Percentiles rank a stretch among this genome's conserved stretches.
phyloP scores from a whole-genome alignment of 2,113 vertebrate species.

The Gadus chalcogrammus region DNA sequence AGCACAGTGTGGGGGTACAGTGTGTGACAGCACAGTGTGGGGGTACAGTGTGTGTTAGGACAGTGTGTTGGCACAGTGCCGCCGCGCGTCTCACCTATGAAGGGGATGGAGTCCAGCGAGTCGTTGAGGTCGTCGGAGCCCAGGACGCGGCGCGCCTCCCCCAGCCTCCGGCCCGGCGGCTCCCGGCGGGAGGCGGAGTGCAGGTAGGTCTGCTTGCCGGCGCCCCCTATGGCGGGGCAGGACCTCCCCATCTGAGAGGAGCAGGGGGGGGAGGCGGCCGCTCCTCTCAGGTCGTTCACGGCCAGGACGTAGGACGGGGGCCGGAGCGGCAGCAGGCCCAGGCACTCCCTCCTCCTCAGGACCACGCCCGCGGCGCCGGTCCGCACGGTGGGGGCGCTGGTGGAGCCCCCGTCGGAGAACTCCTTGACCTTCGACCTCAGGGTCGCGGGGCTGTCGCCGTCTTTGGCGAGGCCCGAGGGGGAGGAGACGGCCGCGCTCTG shows the following conservation, averaged over 20 bases:
- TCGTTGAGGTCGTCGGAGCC: conserved; percentile 80
- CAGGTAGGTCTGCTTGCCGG: neutral
- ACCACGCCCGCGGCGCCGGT: conserved; percentile 72
- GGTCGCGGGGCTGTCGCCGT: conserved; percentile 56
- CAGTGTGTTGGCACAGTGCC: too few relatives aligned
- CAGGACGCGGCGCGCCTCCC: conserved; percentile 79
- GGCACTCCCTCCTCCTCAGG: conserved; percentile 77
- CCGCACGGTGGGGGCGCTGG: conserved; percentile 31
- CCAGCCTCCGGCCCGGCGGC: conserved; percentile 77
- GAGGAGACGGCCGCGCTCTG: conserved; percentile 59
- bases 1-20: too few relatives aligned
- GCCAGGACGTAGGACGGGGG: conserved; percentile 90
- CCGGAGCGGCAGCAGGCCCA: conserved; percentile 76
- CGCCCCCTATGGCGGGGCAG: neutral
- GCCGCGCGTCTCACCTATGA: conserved; percentile 97
- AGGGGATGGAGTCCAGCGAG: conserved; percentile 94
- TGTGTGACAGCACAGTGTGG: too few relatives aligned
- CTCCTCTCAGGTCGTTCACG: conserved; percentile 72
- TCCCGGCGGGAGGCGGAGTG: conserved; percentile 59
- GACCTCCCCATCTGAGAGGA: too few relatives aligned
- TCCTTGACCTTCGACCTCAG: conserved; percentile 64
- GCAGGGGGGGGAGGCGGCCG: neutral
- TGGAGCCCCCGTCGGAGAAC: conserved; percentile 42
- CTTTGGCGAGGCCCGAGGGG: conserved; percentile 39
- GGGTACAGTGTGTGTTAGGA: too few relatives aligned